Conservation (phyloP, 1,140 invertebrate genomes). For the Grapholita molesta region DNA sequence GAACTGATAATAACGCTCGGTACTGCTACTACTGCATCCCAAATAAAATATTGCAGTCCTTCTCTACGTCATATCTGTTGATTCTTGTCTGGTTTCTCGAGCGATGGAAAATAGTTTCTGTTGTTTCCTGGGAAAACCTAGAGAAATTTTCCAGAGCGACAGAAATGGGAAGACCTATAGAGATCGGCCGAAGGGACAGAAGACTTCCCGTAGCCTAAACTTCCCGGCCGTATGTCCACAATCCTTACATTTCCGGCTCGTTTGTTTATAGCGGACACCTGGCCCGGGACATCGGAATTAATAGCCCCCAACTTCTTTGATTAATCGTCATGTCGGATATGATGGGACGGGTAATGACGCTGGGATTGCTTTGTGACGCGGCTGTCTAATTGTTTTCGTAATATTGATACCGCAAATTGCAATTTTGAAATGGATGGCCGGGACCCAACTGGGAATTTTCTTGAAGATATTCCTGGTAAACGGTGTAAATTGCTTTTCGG, state of each 20-base stretch:
- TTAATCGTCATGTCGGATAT: constrained; percentile 12
- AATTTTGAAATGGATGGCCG: background rate
- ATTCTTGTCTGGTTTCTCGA: no score
- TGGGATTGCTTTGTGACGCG: background rate
- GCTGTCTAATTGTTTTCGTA: background rate
- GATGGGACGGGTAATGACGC: constrained; percentile 4
- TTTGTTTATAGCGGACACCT: constrained; percentile 14
- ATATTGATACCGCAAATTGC: background rate
- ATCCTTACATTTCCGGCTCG: background rate
- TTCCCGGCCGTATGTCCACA: background rate
- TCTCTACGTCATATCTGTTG: no score
- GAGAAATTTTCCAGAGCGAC: no score
- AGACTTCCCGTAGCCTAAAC: background rate
- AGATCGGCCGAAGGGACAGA: no score
- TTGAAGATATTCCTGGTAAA: background rate
- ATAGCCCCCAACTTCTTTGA: constrained; percentile 3
- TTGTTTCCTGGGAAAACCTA: no score
- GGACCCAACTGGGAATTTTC: background rate
- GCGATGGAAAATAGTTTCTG: no score
- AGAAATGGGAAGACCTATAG: no score
- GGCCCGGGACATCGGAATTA: background rate
- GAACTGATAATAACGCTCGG: no score
- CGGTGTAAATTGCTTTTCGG: no score
- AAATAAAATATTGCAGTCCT: no score
- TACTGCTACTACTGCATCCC: no score